Evolutionary conservation across 2,113 vertebrate species (phyloP).

Genomic region (Pterocles orientalis): DNA sequence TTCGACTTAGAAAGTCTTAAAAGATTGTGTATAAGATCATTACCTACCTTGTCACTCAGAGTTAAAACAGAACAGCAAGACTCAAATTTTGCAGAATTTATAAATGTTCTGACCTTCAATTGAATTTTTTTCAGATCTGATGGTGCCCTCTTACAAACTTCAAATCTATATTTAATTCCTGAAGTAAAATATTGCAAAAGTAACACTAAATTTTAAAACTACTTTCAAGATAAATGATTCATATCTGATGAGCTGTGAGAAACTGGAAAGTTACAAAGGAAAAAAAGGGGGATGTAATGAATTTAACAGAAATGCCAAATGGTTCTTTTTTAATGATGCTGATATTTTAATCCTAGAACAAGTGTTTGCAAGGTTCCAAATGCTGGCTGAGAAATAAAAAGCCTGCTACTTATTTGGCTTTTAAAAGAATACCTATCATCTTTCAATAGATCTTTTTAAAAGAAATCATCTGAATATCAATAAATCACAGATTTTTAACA

Average conservation of each 20-base stretch:
- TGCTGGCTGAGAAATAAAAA: neutral
- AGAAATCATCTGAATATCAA: neutral
- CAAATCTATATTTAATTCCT: neutral
- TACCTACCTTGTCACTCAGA: neutral
- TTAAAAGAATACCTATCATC: neutral
- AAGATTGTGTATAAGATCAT: neutral
- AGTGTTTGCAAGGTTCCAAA: neutral
- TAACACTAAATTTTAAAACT: neutral
- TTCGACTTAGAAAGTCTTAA: neutral
- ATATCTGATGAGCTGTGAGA: neutral
- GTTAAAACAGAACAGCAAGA: neutral
- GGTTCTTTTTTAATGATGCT: slow-evolving; percentile 8
- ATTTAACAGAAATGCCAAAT: neutral
- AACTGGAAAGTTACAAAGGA: neutral
- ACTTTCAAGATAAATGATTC: slow-evolving; percentile 5
- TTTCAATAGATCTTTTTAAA: neutral
- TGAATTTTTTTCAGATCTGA: neutral
- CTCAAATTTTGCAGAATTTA: neutral
- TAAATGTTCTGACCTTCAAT: neutral
- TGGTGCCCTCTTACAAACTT: neutral
- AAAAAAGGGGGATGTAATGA: neutral
- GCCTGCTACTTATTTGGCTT: neutral
- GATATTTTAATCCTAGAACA: slow-evolving; percentile 27
- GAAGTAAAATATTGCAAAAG: neutral
- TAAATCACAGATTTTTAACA: neutral